phyloP scores from a whole-genome alignment of 2,113 vertebrate genomes.

The Strix aluco region DNA sequence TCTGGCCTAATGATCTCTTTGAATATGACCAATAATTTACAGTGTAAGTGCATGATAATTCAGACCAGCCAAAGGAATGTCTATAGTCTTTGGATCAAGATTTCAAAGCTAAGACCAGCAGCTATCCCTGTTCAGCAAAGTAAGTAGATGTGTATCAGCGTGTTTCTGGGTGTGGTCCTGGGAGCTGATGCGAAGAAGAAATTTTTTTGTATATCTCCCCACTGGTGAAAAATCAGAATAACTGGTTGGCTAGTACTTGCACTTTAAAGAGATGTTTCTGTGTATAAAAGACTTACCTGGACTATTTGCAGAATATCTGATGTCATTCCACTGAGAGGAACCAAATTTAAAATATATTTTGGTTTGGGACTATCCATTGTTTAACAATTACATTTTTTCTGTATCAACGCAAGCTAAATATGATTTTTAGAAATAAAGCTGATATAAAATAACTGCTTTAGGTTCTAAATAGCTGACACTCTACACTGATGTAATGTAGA shows the following conservation, averaged over 20 bases:
- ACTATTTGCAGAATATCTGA: not conserved
- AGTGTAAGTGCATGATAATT: not conserved
- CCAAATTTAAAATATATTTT: not conserved
- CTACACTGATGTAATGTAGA: not conserved
- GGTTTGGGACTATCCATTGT: not conserved
- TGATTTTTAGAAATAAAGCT: not conserved
- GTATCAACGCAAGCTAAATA: not conserved
- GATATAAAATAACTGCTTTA: not conserved
- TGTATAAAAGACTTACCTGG: not conserved
- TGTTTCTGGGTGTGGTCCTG: not conserved
- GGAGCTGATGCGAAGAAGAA: not conserved
- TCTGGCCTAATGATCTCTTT: not conserved
- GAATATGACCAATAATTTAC: not conserved
- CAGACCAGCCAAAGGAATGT: not conserved
- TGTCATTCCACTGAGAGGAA: not conserved
- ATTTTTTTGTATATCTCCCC: not conserved
- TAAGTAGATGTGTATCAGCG: not conserved
- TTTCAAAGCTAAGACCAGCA: not conserved
- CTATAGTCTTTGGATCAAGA: not conserved
- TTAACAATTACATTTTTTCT: not conserved
- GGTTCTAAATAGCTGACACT: not conserved
- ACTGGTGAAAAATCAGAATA: not conserved
- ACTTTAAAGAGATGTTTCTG: not conserved
- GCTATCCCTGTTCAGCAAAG: not conserved
- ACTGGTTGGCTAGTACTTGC: not conserved